These are phyloP conservation scores for Laticauda colubrina DNA, from an alignment of 2,113 vertebrate genomes.

Conservation along the genomic window DNA sequence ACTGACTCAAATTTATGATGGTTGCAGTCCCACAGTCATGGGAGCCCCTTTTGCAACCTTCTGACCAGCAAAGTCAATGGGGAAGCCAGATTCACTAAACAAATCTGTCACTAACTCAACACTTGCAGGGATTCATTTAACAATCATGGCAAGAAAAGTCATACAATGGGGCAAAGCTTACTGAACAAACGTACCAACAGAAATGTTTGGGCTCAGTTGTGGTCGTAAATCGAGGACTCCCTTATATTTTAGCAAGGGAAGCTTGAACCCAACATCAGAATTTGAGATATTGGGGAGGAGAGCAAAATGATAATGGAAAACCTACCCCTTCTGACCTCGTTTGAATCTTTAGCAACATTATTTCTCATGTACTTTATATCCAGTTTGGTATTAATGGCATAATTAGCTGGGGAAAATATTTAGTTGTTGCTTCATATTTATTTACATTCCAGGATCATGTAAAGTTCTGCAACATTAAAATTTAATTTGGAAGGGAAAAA, in stretches of 20 bases:
- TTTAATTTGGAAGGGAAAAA: slow-evolving; percentile 72
- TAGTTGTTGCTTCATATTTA: slow-evolving; percentile 69
- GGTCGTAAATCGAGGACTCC: background rate
- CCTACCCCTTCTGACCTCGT: slow-evolving; percentile 20
- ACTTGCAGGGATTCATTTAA: too few relatives aligned
- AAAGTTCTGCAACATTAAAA: slow-evolving; percentile 80
- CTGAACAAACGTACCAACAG: too few relatives aligned
- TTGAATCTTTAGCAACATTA: slow-evolving; percentile 54
- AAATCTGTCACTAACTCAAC: too few relatives aligned
- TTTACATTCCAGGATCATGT: slow-evolving; percentile 74
- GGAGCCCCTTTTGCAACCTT: too few relatives aligned
- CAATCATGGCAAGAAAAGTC: too few relatives aligned
- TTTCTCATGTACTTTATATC: slow-evolving; percentile 60
- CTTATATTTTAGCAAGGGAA: slow-evolving; percentile 36
- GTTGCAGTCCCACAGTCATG: too few relatives aligned
- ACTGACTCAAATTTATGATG: too few relatives aligned
- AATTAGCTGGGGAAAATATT: slow-evolving; percentile 75
- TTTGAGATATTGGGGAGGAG: slow-evolving; percentile 31
- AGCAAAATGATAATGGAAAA: background rate
- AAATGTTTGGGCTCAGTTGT: too few relatives aligned
- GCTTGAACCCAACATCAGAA: slow-evolving; percentile 40
- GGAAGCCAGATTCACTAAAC: too few relatives aligned
- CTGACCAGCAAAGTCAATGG: too few relatives aligned
- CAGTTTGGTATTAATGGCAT: slow-evolving; percentile 66
- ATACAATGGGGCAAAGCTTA: too few relatives aligned